Evolutionary conservation across 1,140 invertebrate genomes (phyloP).

Genomic region (Lasioglossum baleicum): DNA sequence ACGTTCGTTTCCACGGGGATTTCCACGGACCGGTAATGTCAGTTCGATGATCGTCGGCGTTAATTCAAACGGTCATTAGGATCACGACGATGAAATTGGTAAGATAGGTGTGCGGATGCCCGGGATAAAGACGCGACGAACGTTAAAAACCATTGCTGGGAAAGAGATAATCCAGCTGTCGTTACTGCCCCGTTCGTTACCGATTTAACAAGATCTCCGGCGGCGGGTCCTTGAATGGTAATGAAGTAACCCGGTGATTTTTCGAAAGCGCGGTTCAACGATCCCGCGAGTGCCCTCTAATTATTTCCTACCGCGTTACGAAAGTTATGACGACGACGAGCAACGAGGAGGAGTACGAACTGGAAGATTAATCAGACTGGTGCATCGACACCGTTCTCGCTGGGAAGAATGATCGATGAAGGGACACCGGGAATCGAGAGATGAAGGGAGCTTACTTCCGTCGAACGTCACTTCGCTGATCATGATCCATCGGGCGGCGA

Average conservation of each 20-base stretch:
- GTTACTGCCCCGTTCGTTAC: conserved; percentile 45
- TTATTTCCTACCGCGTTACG: conserved; percentile 11
- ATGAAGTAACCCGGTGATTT: conserved; percentile 38
- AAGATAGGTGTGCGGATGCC: conserved; percentile 21
- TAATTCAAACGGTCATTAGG: conserved; percentile 49
- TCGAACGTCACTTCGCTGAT: conserved; percentile 88
- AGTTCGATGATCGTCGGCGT: conserved; percentile 17
- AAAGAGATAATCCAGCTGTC: conserved; percentile 31
- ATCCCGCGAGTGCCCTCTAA: conserved; percentile 25
- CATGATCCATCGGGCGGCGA: conserved; percentile 89
- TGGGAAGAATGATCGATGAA: neutral
- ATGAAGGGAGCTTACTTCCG: conserved; percentile 80
- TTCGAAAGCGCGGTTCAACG: conserved; percentile 2
- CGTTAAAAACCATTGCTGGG: conserved; percentile 56
- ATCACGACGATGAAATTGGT: conserved; percentile 39
- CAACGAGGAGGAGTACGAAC: neutral
- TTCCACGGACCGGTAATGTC: neutral
- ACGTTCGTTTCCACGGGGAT: neutral
- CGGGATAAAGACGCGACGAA: conserved; percentile 26
- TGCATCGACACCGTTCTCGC: neutral
- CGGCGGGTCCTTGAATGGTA: conserved; percentile 15
- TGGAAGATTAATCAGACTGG: neutral
- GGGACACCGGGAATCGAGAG: conserved; percentile 4
- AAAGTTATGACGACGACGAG: neutral
- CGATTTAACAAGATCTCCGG: conserved; percentile 29